A percentile compares a stretch with the other conserved stretches of the same genome.
Conservation (phyloP, 2,113 vertebrate genomes). For the Petrocephalus zakoni region DNA sequence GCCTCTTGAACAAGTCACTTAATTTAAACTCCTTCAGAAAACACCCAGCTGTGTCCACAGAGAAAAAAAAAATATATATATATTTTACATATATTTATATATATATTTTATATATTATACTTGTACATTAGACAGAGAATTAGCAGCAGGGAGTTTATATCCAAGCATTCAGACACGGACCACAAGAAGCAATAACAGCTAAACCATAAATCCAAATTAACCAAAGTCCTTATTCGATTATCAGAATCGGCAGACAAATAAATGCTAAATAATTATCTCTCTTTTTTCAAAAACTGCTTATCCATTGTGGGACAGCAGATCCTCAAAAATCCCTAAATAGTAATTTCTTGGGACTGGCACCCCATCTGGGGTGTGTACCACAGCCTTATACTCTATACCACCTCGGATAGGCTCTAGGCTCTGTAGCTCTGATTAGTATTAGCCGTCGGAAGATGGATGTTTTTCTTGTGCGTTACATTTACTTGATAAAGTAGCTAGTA, state of each 20-base stretch:
- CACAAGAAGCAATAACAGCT: neutral
- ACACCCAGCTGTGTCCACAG: neutral
- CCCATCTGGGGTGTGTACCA: neutral
- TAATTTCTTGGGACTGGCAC: neutral
- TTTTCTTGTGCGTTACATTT: neutral
- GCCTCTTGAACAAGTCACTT: neutral
- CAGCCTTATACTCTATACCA: neutral
- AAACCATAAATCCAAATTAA: neutral
- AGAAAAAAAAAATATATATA: neutral
- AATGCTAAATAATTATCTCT: neutral
- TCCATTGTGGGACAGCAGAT: neutral
- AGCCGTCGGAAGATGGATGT: neutral
- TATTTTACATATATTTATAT: neutral
- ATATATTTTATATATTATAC: neutral
- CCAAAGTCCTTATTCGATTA: neutral
- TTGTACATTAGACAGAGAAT: neutral
- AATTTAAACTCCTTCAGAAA: neutral
- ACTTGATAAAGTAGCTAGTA: neutral
- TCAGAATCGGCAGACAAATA: neutral
- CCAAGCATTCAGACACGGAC: neutral
- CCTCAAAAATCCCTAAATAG: neutral
- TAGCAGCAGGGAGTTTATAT: neutral
- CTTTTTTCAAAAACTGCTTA: neutral
- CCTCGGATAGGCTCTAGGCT: neutral
- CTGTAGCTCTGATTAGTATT: neutral